Evolutionary conservation across 2,113 vertebrate genomes (phyloP), one percentile per base, ranked within the genome.

Genomic region (Phaethon lepturus): DNA sequence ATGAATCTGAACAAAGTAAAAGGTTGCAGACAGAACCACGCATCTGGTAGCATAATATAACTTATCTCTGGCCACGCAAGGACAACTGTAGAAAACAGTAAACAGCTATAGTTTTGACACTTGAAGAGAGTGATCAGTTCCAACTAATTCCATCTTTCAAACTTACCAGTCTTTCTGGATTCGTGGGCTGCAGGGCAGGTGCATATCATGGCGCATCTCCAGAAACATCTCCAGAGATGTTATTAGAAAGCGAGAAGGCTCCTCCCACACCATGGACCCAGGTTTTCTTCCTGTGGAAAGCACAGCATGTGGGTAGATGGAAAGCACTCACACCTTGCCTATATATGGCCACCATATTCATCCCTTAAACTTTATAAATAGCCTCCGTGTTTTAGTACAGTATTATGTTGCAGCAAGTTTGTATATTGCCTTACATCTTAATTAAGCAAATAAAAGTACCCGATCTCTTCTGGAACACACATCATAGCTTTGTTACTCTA

Each of bases 161-260:
- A 72, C 29, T 53, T 16, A 14, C 10, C 25, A 23, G 12, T 58
- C 25, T 58, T 79, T 47, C 47, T 40, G 35, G 55, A 16, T 17
- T 52, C 0, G 0, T 1, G 60, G 14, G 19, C 55, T 86, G 63
- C 72, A 66, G 63, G 24, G 10, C 17, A 62, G 23, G 15, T 31
- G 4, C 23, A 19, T 13, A 24, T 53, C 38, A 59, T 12, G 10
- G 18, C 33, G 29, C 3, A 14, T 52, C 53, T 69, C 59, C 38
- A n/a, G 42, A 77, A 60, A 73, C 3, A 1, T 31, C 47, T 79
- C 53, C 29, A 73, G 50, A 83, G 55, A 63, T 42, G 38, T 69
- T 29, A 53, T 52, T 22, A 79, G n/a, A 49, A 49, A 64, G 23
- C 5, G 52, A 33, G 44, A 42, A 35, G 13, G 33, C 10, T 86